Base-by-base conservation (phyloP, 2,888 invertebrate genomes). In the Spodoptera picta region DNA sequence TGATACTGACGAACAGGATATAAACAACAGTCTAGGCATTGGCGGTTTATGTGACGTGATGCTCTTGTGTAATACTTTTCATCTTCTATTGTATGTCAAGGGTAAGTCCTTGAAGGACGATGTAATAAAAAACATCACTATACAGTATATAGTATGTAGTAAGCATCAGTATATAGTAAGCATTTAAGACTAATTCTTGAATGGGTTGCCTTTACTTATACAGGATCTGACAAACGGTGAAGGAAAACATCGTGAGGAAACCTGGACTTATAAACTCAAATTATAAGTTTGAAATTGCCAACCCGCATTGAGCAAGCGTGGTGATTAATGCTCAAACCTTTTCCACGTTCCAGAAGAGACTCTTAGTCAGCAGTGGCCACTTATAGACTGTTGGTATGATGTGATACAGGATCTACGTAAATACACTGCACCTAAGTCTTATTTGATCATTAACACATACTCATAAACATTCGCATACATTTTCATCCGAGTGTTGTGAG, bases 1-100 rank as follows among this genome's bases (percentile, higher is more conserved):
- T 50, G 49, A 57, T 42, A 14, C 49, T 49, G 52, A 42, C 41
- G 51, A 56, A 68, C 73, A 79, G 75, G 79, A 79, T 79, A 46
- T 76, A 65, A 65, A 49, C 27, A 56, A 60, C 27, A 44, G 46
- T 58, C 48, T 71, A 75, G 58, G 53, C 59, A 75, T 75, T 75
- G 52, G 50, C 52, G 45, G n/a, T 55, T 76, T 60, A 59, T 61
- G 51, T 58, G 58, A 51, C 4, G 9, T 43, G 42, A 56, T 64
- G 36, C 60, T 48, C 49, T 78, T 79, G 65, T 55, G 52, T 53
- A 79, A 73, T 53, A 77, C 44, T 55, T 55, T 36, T 27, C 19
- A 44, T 62, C 62, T 50, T 50, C 31, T 50, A 48, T 73, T 55
- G 36, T 57, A 42, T 62, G 31, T 31, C 59, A 65, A n/a, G 27